These are phyloP conservation scores for Phainopepla nitens DNA, from an alignment of 2,113 vertebrate species.

Conservation along the genomic window DNA sequence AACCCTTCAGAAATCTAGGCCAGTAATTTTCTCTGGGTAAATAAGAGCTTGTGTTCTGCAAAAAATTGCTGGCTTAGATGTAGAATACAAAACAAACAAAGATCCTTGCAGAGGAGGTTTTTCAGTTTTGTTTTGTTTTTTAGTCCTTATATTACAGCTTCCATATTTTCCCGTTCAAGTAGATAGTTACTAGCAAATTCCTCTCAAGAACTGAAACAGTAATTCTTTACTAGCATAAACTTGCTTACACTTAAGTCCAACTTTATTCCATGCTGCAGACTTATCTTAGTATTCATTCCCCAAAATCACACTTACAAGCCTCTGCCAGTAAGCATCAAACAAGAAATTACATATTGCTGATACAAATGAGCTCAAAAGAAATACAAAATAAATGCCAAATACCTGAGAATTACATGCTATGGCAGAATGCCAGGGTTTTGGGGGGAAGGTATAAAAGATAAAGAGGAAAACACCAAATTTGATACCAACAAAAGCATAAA, in stretches of 20 bases:
- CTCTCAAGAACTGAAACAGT: background rate
- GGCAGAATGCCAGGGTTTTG: background rate
- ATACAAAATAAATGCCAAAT: background rate
- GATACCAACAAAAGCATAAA: background rate
- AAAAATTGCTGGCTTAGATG: conserved; percentile 56
- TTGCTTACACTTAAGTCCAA: background rate
- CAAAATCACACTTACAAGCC: background rate
- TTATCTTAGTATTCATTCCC: background rate
- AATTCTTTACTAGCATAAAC: conserved; percentile 34
- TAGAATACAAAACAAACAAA: conserved; percentile 42
- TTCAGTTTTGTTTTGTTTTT: conserved; percentile 4
- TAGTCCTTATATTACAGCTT: conserved; percentile 2
- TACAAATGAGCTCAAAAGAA: background rate
- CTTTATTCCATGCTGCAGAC: background rate
- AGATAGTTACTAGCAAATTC: conserved; percentile 5
- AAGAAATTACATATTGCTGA: background rate
- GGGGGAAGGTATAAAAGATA: background rate
- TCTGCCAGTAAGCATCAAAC: background rate
- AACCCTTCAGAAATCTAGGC: conserved; percentile 18
- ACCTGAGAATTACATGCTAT: background rate
- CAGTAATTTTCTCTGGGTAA: conserved; percentile 59
- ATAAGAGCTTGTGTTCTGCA: conserved; percentile 47
- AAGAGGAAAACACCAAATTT: background rate
- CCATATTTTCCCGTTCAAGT: conserved; percentile 33
- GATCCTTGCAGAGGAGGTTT: conserved; percentile 9